These are phyloP conservation scores for Pyrrhia umbra DNA, from an alignment of 2,888 invertebrate species.

Conservation along the genomic window DNA sequence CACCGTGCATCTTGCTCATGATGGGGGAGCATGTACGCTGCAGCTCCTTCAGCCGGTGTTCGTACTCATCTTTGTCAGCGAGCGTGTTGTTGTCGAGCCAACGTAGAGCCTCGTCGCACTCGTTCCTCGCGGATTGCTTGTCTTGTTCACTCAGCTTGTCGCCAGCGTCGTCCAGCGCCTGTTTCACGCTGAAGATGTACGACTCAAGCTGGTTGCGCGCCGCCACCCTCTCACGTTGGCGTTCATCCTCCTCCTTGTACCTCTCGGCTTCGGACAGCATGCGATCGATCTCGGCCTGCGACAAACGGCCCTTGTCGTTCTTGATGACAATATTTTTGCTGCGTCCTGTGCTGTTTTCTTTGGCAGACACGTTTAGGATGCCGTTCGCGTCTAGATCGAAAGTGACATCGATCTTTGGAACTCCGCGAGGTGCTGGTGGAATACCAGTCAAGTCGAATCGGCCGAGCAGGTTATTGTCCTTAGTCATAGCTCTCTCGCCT, in stretches of 20 bases:
- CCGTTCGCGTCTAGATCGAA: constrained; percentile 95
- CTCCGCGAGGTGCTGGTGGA: constrained; percentile 92
- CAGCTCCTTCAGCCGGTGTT: constrained; percentile 90
- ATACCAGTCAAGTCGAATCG: constrained; percentile 92
- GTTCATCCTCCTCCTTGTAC: constrained; percentile 93
- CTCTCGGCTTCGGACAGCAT: constrained; percentile 94
- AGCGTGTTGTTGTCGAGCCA: constrained; percentile 93
- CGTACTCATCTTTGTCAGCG: constrained; percentile 92
- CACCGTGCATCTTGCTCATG: constrained; percentile 91
- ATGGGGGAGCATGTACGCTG: constrained; percentile 90
- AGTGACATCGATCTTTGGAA: constrained; percentile 92
- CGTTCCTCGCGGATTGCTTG: constrained; percentile 88
- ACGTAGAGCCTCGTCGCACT: constrained; percentile 91
- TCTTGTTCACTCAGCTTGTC: constrained; percentile 91
- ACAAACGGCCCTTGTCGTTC: constrained; percentile 95
- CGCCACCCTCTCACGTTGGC: constrained; percentile 91
- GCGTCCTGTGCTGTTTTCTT: constrained; percentile 92
- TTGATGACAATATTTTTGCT: constrained; percentile 95
- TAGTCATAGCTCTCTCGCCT: constrained; percentile 95
- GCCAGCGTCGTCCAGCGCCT: constrained; percentile 91
- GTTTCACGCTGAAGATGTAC: constrained; percentile 93
- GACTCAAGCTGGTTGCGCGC: constrained; percentile 93
- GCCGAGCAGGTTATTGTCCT: constrained; percentile 93
- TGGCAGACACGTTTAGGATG: constrained; percentile 96
- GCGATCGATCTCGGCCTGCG: constrained; percentile 95